Conservation (phyloP, 2,113 vertebrate species). For the Xerus inauris region DNA sequence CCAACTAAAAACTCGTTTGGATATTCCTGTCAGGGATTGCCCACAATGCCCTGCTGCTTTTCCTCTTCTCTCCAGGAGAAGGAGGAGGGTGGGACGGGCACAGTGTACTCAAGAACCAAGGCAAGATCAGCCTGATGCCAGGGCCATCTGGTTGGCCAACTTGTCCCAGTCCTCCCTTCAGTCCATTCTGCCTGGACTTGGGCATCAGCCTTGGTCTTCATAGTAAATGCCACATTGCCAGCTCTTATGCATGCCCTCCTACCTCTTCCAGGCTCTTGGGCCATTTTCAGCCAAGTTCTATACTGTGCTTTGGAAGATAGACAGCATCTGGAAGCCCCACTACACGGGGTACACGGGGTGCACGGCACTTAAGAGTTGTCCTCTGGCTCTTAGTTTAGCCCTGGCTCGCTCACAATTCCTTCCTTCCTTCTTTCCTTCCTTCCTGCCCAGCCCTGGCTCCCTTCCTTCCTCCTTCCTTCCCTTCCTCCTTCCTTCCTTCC, state of each 20-base stretch:
- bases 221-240: not conserved
- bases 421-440: not conserved
- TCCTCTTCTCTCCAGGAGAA: not conserved
- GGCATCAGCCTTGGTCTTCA: not conserved
- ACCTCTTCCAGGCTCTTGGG: not conserved
- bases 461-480: not conserved
- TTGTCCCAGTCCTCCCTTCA: not conserved
- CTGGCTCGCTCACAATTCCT: not conserved
- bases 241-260: not conserved
- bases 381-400: not conserved
- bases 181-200: not conserved
- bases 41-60: not conserved
- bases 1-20: not conserved
- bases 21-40: not conserved
- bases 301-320: not conserved
- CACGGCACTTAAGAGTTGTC: not conserved
- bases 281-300: not conserved
- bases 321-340: not conserved
- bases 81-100: accelerated
- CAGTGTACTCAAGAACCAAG: not conserved
- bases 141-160: not conserved
- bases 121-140: not conserved
- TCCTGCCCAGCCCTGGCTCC: not conserved
- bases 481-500: too few species aligned
- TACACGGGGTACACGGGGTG: accelerated